Percentiles rank a stretch among this genome's conserved stretches.
Conservation (phyloP, 2,797 vertebrate species). For the Hippocampus kuda region DNA sequence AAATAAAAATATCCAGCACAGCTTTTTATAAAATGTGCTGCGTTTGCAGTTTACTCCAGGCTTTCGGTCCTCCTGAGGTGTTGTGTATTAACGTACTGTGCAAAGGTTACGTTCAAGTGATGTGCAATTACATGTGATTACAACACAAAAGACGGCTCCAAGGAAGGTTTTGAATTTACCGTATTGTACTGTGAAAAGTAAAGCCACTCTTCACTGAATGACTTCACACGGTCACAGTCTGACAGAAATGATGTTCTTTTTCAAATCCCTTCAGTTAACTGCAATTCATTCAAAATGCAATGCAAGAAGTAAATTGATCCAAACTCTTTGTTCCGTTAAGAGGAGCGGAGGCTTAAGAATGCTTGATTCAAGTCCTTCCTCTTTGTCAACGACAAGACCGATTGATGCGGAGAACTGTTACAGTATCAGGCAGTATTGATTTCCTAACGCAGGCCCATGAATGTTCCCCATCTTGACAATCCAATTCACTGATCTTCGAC, state of each 20-base stretch:
- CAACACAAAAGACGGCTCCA: constrained; percentile 4
- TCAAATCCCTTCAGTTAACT: constrained; percentile 49
- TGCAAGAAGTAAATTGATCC: constrained; percentile 45
- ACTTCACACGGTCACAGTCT: constrained; percentile 20
- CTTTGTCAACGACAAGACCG: constrained; percentile 31
- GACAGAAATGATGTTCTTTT: constrained; percentile 39
- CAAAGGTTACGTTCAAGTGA: constrained; percentile 20
- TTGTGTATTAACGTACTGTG: constrained; percentile 9
- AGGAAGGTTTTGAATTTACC: not conserved
- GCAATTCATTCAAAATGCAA: constrained; percentile 28
- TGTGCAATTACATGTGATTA: constrained; percentile 21
- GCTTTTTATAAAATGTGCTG: constrained; percentile 32
- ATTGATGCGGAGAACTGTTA: constrained; percentile 55
- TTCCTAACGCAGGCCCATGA: constrained; percentile 36
- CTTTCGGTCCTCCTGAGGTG: constrained; percentile 18
- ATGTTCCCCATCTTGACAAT: constrained; percentile 43
- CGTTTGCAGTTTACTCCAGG: constrained; percentile 25
- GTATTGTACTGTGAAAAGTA: not conserved
- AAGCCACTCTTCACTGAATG: constrained; percentile 21
- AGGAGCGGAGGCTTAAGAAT: constrained; percentile 22
- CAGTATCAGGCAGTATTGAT: constrained; percentile 53
- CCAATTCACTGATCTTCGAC: constrained; percentile 42
- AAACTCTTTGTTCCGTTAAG: constrained; percentile 33
- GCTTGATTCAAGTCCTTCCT: constrained; percentile 31
- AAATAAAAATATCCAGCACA: constrained; percentile 38